These are phyloP conservation scores for Chauna torquata DNA, from an alignment of 2,113 vertebrate species.

Conservation along the genomic window DNA sequence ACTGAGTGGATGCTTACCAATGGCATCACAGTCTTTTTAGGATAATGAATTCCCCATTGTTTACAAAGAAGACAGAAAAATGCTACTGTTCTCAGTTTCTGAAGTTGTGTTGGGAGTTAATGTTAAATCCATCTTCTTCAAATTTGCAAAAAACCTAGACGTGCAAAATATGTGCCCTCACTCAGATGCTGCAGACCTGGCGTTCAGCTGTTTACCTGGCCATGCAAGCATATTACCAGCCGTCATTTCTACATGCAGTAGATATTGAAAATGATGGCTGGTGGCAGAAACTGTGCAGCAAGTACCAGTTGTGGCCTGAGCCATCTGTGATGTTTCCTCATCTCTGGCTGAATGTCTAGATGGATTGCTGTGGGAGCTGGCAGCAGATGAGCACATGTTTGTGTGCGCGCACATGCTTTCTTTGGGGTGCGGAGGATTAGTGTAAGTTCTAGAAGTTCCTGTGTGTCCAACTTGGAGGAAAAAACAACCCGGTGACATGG, in stretches of 20 bases:
- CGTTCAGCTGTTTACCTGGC: neutral
- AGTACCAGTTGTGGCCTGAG: conserved; percentile 5
- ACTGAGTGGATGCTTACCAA: neutral
- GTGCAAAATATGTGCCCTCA: neutral
- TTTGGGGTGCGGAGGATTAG: neutral
- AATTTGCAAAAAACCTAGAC: neutral
- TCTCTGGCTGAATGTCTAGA: neutral
- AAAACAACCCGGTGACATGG: neutral
- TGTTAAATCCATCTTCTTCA: neutral
- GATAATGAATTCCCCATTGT: neutral
- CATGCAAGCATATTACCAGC: accelerated
- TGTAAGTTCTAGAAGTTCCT: neutral
- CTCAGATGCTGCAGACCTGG: neutral
- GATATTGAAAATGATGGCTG: neutral
- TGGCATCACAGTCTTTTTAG: neutral
- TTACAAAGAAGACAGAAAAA: neutral
- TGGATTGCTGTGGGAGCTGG: conserved; percentile 22
- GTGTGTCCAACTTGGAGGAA: neutral
- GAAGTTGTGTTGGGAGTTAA: neutral
- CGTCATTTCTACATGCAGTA: neutral
- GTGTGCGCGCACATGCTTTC: conserved; percentile 5
- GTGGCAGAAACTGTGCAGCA: conserved; percentile 29
- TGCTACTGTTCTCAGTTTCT: neutral
- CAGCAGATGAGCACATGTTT: conserved; percentile 49
- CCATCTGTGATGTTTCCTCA: conserved; percentile 45